These are phyloP conservation scores for Agrochola lychnidis DNA, from an alignment of 2,888 invertebrate genomes.

Conservation along the genomic window DNA sequence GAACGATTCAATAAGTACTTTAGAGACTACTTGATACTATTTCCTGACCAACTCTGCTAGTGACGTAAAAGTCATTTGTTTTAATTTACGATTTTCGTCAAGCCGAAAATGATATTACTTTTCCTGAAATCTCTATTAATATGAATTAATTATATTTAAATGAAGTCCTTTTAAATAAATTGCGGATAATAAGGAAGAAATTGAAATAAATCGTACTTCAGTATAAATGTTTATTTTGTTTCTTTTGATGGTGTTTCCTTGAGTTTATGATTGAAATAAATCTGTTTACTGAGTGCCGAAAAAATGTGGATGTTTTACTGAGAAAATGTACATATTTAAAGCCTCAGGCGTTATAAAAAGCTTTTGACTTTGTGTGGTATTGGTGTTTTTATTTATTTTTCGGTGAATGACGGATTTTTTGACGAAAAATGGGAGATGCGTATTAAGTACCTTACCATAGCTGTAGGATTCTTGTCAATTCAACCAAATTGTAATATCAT, in stretches of 20 bases:
- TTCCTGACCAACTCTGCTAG: constrained; percentile 6
- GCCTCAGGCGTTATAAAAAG: constrained; percentile 6
- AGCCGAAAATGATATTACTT: constrained; percentile 9
- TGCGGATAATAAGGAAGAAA: constrained; percentile 5
- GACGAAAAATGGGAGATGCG: neutral
- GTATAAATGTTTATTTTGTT: constrained; percentile 27
- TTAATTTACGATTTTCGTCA: constrained; percentile 23
- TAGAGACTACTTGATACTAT: neutral
- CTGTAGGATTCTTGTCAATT: no score
- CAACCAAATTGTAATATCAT: no score
- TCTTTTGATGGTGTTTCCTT: constrained; percentile 15
- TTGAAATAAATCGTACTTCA: constrained; percentile 21
- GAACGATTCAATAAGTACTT: constrained; percentile 3
- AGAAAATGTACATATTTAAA: constrained; percentile 27
- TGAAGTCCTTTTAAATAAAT: constrained; percentile 12
- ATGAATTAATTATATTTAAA: constrained; percentile 45
- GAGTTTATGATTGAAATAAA: constrained; percentile 43
- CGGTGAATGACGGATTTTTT: neutral
- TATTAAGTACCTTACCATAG: no score
- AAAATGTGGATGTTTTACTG: constrained; percentile 26
- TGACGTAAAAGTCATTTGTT: constrained; percentile 24
- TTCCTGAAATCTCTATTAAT: constrained; percentile 33
- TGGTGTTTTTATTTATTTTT: constrained; percentile 19
- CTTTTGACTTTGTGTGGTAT: constrained; percentile 26
- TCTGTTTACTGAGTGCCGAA: constrained; percentile 38